phyloP scores from a whole-genome alignment of 1,140 invertebrate genomes.

The Luehdorfia chinensis region DNA sequence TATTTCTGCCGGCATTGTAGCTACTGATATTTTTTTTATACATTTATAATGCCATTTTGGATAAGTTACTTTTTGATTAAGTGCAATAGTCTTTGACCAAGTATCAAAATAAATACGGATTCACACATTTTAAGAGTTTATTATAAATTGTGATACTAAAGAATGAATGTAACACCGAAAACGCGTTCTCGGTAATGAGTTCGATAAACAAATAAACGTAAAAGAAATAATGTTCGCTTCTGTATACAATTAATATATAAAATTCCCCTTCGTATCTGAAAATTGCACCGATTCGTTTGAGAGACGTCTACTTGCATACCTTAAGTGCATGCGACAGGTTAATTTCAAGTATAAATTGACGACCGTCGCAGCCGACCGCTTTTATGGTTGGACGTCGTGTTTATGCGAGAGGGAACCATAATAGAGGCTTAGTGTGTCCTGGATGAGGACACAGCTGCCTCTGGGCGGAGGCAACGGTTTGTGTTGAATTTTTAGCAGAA shows the following conservation, averaged over 20 bases:
- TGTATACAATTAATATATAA: slow-evolving; percentile 49
- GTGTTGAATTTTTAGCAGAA: slow-evolving; percentile 47
- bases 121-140: no score
- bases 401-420: slow-evolving; percentile 47
- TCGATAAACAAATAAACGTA: no score
- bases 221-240: no score
- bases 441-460: slow-evolving; percentile 48
- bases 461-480: slow-evolving; percentile 48
- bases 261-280: slow-evolving; percentile 45
- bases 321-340: slow-evolving; percentile 64
- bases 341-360: slow-evolving; percentile 70
- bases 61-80: no score
- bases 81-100: no score
- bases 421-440: slow-evolving; percentile 49
- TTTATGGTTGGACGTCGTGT: slow-evolving; percentile 50
- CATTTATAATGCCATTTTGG: no score
- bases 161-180: no score
- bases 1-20: no score
- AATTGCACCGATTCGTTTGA: slow-evolving; percentile 53
- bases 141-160: no score
- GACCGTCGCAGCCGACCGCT: slow-evolving; percentile 40
- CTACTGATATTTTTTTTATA: no score
- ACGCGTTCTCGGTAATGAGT: no score
- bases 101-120: no score
- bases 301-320: slow-evolving; percentile 33